phyloP scores from a whole-genome alignment of 2,888 invertebrate species.

The Drosophila neonasuta region DNA sequence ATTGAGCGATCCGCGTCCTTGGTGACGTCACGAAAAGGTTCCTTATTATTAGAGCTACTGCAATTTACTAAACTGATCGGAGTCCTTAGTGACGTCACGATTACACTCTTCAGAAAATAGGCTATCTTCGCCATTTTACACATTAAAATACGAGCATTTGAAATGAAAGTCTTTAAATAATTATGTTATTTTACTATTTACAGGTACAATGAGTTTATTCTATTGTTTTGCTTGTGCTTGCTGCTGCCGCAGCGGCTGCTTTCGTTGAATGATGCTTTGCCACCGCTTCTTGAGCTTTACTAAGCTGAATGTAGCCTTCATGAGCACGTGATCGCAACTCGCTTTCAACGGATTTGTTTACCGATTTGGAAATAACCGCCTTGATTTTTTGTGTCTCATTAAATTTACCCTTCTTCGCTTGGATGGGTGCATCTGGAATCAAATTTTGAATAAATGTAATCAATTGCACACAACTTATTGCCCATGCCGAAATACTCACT shows the following conservation, averaged over 20 bases:
- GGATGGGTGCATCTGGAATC: slow-evolving; percentile 85
- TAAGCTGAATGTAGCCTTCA: slow-evolving; percentile 82
- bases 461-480: slow-evolving; percentile 31
- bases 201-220: slow-evolving; percentile 34
- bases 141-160: neutral
- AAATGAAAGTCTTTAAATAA: slow-evolving; percentile 1
- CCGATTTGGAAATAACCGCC: slow-evolving; percentile 85
- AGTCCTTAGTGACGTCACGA: neutral
- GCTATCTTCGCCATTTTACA: neutral
- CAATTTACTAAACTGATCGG: too few relatives aligned
- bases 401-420: slow-evolving; percentile 85
- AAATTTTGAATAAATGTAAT: slow-evolving; percentile 59
- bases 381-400: slow-evolving; percentile 85
- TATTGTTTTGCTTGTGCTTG: slow-evolving; percentile 27
- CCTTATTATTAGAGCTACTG: too few relatives aligned
- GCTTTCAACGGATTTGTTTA: slow-evolving; percentile 85
- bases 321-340: slow-evolving; percentile 84
- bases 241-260: slow-evolving; percentile 60
- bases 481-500: slow-evolving; percentile 82
- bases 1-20: too few relatives aligned
- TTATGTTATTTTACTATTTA: slow-evolving; percentile 8
- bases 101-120: too few relatives aligned
- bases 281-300: slow-evolving; percentile 84
- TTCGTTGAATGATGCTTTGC: slow-evolving; percentile 79
- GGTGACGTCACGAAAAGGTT: neutral